Evolutionary conservation across 35 echinoderm and acorn worm species (phyloP).

Genomic region (Diadema setosum): DNA sequence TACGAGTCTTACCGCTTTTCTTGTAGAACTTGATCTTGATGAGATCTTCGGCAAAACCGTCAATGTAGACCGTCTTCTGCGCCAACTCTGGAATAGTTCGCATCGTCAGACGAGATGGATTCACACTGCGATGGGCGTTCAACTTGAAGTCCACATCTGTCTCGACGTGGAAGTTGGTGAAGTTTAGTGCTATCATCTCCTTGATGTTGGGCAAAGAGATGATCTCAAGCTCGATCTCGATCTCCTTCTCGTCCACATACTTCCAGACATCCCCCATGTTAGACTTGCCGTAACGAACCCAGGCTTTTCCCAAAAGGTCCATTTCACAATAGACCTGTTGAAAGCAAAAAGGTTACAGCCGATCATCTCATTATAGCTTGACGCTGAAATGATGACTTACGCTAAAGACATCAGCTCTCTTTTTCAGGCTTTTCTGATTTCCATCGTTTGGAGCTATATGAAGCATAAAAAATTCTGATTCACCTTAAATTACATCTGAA

Average conservation of each 20-base stretch:
- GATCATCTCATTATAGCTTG: too few species aligned
- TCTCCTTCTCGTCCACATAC: conserved; percentile 6
- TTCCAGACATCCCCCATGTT: not conserved
- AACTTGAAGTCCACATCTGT: conserved; percentile 25
- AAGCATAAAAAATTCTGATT: too few species aligned
- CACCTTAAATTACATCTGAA: too few species aligned
- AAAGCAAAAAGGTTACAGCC: too few species aligned
- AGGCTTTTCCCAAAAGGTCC: not conserved
- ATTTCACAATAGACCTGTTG: conserved; percentile 44
- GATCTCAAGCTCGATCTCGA: not conserved
- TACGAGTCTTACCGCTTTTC: not conserved
- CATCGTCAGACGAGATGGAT: not conserved
- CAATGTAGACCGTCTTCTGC: not conserved
- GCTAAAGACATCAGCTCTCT: too few species aligned
- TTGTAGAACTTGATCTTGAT: conserved; percentile 7
- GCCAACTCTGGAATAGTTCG: conserved; percentile 8
- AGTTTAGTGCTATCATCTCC: conserved; percentile 1
- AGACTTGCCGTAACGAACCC: conserved; percentile 24
- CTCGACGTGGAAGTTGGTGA: not conserved
- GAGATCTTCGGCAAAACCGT: not conserved
- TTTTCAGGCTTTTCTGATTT: too few species aligned
- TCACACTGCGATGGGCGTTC: not conserved
- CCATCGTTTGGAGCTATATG: too few species aligned
- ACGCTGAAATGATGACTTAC: too few species aligned
- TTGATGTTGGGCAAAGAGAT: not conserved